Percentiles rank a stretch among this genome's conserved stretches.
Evolutionary conservation across 1,140 invertebrate species (phyloP).

Genomic region (Sweltsa coloradensis): DNA sequence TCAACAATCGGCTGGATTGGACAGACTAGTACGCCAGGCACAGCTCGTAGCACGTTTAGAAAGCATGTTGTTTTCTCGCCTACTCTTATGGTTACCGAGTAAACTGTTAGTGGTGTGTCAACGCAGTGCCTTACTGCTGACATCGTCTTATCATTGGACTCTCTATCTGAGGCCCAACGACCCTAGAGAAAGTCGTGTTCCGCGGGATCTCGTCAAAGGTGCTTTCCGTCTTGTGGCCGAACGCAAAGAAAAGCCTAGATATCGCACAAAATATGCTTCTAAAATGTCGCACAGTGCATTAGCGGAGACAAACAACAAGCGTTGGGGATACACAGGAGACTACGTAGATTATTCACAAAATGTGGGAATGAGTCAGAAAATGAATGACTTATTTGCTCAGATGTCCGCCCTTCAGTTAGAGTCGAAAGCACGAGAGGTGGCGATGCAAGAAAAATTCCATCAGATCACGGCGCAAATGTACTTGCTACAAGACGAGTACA

Average conservation of each 20-base stretch:
- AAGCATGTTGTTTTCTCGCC: conserved; percentile 62
- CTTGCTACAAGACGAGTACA: too few relatives aligned
- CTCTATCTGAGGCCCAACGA: conserved; percentile 65
- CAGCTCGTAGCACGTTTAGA: conserved; percentile 67
- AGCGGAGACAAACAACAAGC: too few relatives aligned
- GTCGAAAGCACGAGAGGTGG: too few relatives aligned
- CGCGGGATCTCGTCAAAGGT: conserved; percentile 54
- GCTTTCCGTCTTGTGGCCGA: conserved; percentile 59
- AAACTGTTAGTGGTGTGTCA: conserved; percentile 49
- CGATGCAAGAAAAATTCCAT: too few relatives aligned
- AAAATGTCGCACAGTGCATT: too few relatives aligned
- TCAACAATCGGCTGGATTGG: conserved; percentile 64
- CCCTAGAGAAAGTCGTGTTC: conserved; percentile 60
- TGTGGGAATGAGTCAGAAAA: too few relatives aligned
- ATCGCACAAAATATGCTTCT: too few relatives aligned
- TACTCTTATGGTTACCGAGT: conserved; percentile 50
- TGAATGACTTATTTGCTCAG: too few relatives aligned
- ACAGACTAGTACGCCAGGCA: conserved; percentile 64
- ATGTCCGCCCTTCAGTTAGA: too few relatives aligned
- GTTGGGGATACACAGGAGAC: too few relatives aligned
- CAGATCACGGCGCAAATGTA: too few relatives aligned
- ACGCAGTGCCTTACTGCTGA: conserved; percentile 52
- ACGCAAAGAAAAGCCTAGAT: conserved; percentile 19
- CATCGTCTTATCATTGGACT: conserved; percentile 52
- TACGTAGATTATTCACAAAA: too few relatives aligned